phyloP scores from a whole-genome alignment of 1,140 invertebrate genomes.

The Papilio glaucus region DNA sequence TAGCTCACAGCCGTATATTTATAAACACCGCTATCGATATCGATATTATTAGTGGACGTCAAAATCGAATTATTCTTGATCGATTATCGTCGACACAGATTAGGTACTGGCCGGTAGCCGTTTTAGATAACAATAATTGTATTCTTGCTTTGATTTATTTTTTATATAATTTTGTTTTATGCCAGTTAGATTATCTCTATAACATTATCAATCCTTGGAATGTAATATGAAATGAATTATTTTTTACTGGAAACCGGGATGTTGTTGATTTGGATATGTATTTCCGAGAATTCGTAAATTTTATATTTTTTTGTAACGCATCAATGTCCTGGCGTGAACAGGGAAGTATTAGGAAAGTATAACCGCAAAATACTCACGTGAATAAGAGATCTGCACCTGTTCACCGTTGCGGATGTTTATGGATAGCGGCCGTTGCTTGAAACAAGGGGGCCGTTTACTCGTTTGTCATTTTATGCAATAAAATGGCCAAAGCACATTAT shows the following conservation, averaged over 20 bases:
- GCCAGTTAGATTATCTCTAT: slow-evolving; percentile 8
- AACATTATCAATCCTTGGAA: slow-evolving; percentile 3
- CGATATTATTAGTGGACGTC: slow-evolving; percentile 44
- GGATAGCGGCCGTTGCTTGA: too few species aligned
- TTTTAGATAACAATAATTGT: slow-evolving; percentile 41
- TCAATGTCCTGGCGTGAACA: background rate
- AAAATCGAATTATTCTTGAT: slow-evolving; percentile 48
- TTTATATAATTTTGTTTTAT: slow-evolving; percentile 14
- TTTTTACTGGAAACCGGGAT: slow-evolving; percentile 13
- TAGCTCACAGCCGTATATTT: slow-evolving; percentile 71
- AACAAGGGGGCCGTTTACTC: too few species aligned
- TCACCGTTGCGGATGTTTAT: too few species aligned
- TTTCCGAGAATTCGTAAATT: slow-evolving; percentile 1
- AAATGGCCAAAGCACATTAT: too few species aligned
- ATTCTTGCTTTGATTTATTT: slow-evolving; percentile 39
- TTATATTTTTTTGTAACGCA: background rate
- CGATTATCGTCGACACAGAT: slow-evolving; percentile 46
- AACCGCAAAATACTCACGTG: background rate
- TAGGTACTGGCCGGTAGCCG: slow-evolving; percentile 36
- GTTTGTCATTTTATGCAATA: too few species aligned
- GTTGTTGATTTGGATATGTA: slow-evolving; percentile 14
- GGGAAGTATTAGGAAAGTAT: background rate
- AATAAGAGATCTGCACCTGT: too few species aligned
- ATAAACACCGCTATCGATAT: slow-evolving; percentile 75
- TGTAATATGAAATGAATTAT: background rate